Percentiles rank a stretch among this genome's conserved stretches.
Evolutionary conservation across 2,113 vertebrate genomes (phyloP).

Genomic region (Vanacampus margaritifer): DNA sequence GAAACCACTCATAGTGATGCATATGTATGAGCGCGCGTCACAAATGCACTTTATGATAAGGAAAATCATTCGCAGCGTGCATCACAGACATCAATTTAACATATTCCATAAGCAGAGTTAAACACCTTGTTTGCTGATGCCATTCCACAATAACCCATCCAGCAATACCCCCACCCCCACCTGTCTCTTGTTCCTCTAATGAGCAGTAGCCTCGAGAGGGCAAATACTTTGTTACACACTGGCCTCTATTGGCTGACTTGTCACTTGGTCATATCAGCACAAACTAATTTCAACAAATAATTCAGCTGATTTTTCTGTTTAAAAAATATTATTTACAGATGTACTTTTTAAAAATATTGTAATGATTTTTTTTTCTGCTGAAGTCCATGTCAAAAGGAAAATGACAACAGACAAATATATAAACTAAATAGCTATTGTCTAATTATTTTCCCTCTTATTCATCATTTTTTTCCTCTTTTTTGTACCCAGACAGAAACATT

Average conservation of each 20-base stretch:
- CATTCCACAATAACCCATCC: slow-evolving; percentile 67
- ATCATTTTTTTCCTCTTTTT: slow-evolving; percentile 38
- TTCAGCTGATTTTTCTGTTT: not conserved
- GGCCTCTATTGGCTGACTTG: slow-evolving; percentile 73
- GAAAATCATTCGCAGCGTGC: slow-evolving; percentile 63
- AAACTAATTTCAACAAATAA: slow-evolving; percentile 31
- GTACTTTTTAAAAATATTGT: not conserved
- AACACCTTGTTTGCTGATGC: slow-evolving; percentile 75
- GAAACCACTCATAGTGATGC: slow-evolving; percentile 64
- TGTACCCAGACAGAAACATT: slow-evolving; percentile 65
- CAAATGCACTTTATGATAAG: slow-evolving; percentile 73
- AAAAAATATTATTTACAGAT: not conserved
- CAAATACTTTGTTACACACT: slow-evolving; percentile 76
- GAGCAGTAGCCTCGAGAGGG: slow-evolving; percentile 36
- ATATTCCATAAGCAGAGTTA: slow-evolving; percentile 70
- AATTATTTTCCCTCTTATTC: not conserved
- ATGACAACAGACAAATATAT: not conserved
- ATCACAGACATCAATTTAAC: slow-evolving; percentile 68
- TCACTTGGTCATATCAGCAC: slow-evolving; percentile 54
- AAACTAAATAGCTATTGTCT: not conserved
- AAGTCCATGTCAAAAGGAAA: not conserved
- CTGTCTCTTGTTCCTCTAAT: slow-evolving; percentile 44
- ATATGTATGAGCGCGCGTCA: slow-evolving; percentile 68
- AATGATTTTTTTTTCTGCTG: not conserved
- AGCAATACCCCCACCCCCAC: slow-evolving; percentile 55